Percentiles rank a stretch among this genome's conserved stretches.
Evolutionary conservation across 2,888 invertebrate genomes (phyloP).

Genomic region (Ornithoptera alexandrae): DNA sequence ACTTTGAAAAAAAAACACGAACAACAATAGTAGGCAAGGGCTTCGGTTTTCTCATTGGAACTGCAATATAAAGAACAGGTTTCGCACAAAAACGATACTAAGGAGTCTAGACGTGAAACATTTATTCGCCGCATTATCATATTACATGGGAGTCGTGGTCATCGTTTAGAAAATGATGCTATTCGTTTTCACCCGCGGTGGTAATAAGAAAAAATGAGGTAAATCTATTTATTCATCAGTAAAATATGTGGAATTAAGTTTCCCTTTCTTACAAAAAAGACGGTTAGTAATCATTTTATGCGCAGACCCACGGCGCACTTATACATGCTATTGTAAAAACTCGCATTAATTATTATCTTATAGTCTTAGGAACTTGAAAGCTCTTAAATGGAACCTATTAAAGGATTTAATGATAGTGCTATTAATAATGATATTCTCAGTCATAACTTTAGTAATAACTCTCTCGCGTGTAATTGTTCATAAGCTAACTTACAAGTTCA

Average conservation of each 20-base stretch:
- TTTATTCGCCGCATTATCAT: constrained; percentile 77
- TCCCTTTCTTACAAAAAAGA: constrained; percentile 25
- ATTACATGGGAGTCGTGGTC: constrained; percentile 77
- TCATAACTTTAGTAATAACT: constrained; percentile 30
- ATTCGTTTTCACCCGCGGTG: constrained; percentile 70
- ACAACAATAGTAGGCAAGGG: constrained; percentile 50
- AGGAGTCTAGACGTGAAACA: constrained; percentile 71
- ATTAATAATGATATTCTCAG: constrained; percentile 37
- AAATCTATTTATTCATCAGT: constrained; percentile 31
- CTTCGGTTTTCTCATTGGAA: constrained; percentile 57
- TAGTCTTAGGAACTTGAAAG: constrained; percentile 39
- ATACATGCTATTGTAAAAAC: constrained; percentile 26
- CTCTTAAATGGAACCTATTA: constrained; percentile 52
- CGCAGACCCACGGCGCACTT: constrained; percentile 17
- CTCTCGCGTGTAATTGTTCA: constrained; percentile 24
- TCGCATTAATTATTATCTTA: constrained; percentile 28
- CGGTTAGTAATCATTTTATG: constrained; percentile 31
- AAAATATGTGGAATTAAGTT: constrained; percentile 25
- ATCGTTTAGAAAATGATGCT: constrained; percentile 75
- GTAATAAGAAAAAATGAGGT: constrained; percentile 44
- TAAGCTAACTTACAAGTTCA: constrained; percentile 21
- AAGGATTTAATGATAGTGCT: constrained; percentile 36
- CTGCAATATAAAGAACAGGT: constrained; percentile 65
- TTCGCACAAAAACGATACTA: constrained; percentile 71
- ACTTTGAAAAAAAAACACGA: constrained; percentile 42